Conservation (phyloP, 2,113 vertebrate species). For the Maylandia zebra region DNA sequence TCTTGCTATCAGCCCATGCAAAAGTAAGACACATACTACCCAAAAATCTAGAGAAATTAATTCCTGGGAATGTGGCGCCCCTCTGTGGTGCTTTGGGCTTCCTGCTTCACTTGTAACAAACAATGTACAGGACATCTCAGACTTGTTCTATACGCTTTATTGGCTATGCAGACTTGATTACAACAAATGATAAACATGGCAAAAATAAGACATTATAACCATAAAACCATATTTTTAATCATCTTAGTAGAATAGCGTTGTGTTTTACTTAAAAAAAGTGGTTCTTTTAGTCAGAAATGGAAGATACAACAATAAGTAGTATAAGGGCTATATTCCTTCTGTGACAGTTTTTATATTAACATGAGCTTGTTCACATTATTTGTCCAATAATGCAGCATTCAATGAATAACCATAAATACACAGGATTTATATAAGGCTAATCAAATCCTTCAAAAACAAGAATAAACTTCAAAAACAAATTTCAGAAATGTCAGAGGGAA, state of each 20-base stretch:
- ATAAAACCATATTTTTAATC: neutral
- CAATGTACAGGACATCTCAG: neutral
- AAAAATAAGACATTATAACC: neutral
- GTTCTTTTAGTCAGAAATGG: neutral
- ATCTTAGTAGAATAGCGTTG: neutral
- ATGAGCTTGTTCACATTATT: neutral
- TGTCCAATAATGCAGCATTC: neutral
- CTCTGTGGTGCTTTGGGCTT: constrained; percentile 13
- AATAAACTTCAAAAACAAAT: neutral
- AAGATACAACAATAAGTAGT: neutral
- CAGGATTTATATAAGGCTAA: neutral
- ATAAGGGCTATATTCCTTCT: neutral
- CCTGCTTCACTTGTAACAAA: neutral
- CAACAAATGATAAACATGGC: neutral
- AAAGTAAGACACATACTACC: neutral
- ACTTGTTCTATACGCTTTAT: neutral
- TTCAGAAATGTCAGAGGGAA: neutral
- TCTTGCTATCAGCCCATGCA: neutral
- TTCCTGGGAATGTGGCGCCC: neutral
- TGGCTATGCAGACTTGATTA: neutral
- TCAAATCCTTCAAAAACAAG: neutral
- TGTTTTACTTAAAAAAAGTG: neutral
- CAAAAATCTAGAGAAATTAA: neutral
- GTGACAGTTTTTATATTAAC: neutral
- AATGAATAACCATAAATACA: neutral